A percentile compares a stretch with the other conserved stretches of the same genome.
These are phyloP conservation scores for Ciconia boyciana DNA, from an alignment of 2,113 vertebrate species.

Conservation along the genomic window DNA sequence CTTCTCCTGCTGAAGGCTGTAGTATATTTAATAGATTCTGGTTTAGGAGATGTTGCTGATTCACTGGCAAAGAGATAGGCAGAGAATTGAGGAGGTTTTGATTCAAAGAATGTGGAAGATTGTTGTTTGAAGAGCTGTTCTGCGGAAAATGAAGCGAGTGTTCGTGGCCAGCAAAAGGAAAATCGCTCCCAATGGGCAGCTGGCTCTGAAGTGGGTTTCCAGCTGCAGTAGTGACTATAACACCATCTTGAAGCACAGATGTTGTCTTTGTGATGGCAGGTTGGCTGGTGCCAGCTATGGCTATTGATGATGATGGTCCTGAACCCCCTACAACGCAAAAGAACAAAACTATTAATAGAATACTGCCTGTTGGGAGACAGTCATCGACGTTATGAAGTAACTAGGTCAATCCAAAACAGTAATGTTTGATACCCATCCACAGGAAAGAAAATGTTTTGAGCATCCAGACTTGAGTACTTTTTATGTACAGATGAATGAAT, in stretches of 20 bases:
- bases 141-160: constrained; percentile 79
- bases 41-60: constrained; percentile 86
- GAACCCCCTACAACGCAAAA: constrained; percentile 58
- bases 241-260: constrained; percentile 81
- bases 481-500: neutral
- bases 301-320: constrained; percentile 74
- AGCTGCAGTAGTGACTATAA: constrained; percentile 81
- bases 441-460: neutral
- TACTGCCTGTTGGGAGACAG: neutral
- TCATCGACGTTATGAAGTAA: neutral
- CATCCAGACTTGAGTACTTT: neutral
- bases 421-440: rapidly evolving
- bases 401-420: neutral
- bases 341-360: neutral
- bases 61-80: constrained; percentile 82
- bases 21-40: constrained; percentile 85
- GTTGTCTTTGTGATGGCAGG: constrained; percentile 84
- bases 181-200: constrained; percentile 74
- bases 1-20: constrained; percentile 82
- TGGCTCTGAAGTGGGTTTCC: constrained; percentile 77
- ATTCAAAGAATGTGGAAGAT: constrained; percentile 77
- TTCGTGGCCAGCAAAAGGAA: constrained; percentile 78
- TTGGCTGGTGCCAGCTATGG: constrained; percentile 80
- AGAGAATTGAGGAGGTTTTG: constrained; percentile 81
- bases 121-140: constrained; percentile 77